A percentile compares a stretch with the other conserved stretches of the same genome.
These are phyloP conservation scores for Leptosomus discolor DNA, from an alignment of 2,113 vertebrate species.

Conservation along the genomic window DNA sequence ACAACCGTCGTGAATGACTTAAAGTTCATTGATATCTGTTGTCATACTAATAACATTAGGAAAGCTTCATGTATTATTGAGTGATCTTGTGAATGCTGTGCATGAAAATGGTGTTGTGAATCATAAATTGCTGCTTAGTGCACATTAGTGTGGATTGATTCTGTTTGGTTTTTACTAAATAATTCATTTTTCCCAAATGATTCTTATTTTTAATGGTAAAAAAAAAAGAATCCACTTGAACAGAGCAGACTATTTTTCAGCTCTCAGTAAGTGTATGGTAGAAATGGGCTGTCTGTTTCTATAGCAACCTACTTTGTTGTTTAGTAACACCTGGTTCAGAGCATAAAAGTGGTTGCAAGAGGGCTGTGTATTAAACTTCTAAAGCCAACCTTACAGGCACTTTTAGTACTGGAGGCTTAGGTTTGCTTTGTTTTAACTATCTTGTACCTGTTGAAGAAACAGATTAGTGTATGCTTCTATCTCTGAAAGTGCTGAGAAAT, in stretches of 20 bases:
- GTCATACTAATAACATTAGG: neutral
- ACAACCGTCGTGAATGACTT: slow-evolving; percentile 3
- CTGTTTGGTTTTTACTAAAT: slow-evolving; percentile 32
- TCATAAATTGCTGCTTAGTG: slow-evolving; percentile 28
- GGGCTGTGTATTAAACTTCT: neutral
- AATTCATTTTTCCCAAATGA: slow-evolving; percentile 33
- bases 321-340: neutral
- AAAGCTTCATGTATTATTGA: slow-evolving; percentile 52
- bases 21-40: slow-evolving; percentile 30
- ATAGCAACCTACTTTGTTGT: neutral
- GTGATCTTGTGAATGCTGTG: neutral
- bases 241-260: neutral
- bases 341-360: neutral
- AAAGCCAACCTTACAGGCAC: neutral
- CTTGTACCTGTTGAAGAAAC: neutral
- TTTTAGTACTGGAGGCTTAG: neutral
- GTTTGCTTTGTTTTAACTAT: neutral
- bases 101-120: slow-evolving; percentile 16
- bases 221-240: neutral
- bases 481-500: neutral
- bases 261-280: neutral
- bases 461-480: neutral
- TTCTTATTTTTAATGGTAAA: slow-evolving; percentile 3
- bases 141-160: slow-evolving; percentile 11
- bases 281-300: neutral